phyloP scores from a whole-genome alignment of 2,797 vertebrate genomes.

The Myotis planiceps region DNA sequence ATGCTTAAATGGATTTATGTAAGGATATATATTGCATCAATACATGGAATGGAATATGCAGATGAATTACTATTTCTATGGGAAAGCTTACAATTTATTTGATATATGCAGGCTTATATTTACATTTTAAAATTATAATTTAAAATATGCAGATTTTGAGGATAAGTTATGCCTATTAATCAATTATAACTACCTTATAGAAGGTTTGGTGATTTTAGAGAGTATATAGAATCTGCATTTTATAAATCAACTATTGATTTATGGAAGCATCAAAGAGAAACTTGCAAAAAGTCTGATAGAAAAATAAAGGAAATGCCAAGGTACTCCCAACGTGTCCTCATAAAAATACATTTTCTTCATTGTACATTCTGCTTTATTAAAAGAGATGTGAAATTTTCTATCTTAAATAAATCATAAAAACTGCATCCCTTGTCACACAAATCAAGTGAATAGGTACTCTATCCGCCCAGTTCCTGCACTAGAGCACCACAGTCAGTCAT shows the following conservation, averaged over 20 bases:
- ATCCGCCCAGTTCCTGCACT: background rate
- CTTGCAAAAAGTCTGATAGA: background rate
- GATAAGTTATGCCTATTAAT: background rate
- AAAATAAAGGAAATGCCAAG: constrained; percentile 49
- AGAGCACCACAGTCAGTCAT: background rate
- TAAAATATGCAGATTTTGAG: constrained; percentile 40
- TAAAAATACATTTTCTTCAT: constrained; percentile 50
- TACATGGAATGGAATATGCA: background rate
- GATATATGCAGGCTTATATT: background rate
- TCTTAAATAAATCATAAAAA: constrained; percentile 52
- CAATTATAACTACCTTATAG: background rate
- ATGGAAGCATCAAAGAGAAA: background rate
- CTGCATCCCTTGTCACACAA: constrained; percentile 44
- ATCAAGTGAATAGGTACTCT: constrained; percentile 34
- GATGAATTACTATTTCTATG: background rate
- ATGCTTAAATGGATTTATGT: background rate
- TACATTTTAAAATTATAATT: background rate
- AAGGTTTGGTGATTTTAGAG: background rate
- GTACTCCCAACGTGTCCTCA: background rate
- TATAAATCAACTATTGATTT: constrained; percentile 12
- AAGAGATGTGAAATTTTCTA: background rate
- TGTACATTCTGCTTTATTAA: constrained; percentile 31
- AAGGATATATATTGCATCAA: background rate
- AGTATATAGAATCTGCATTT: background rate
- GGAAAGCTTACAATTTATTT: constrained; percentile 10